These are phyloP conservation scores for Thaumatotibia leucotreta DNA, from an alignment of 1,140 invertebrate species.

Conservation along the genomic window DNA sequence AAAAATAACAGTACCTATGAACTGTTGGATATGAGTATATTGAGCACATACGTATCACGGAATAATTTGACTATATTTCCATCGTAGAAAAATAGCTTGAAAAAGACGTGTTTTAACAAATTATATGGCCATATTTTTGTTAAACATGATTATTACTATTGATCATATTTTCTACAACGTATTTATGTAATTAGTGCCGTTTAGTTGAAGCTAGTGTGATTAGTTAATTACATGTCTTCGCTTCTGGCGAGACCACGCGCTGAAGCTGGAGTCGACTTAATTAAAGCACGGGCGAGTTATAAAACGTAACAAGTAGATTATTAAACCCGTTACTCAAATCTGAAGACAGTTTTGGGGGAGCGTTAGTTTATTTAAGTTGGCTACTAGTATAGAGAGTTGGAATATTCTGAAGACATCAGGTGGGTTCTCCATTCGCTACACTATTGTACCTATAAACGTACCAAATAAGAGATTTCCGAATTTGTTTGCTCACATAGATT, in stretches of 20 bases:
- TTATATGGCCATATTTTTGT: too few species aligned
- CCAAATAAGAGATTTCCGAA: too few species aligned
- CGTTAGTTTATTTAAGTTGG: neutral
- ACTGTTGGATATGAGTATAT: too few species aligned
- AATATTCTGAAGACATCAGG: neutral
- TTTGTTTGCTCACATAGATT: too few species aligned
- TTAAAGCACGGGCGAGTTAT: conserved; percentile 22
- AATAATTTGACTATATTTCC: too few species aligned
- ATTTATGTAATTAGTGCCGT: neutral
- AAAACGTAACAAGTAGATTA: conserved; percentile 13
- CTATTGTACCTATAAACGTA: too few species aligned
- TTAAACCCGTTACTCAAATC: conserved; percentile 12
- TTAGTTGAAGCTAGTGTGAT: conserved; percentile 19
- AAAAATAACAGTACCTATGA: too few species aligned
- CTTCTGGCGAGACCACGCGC: neutral
- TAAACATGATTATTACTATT: neutral
- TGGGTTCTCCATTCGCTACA: too few species aligned
- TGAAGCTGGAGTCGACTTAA: conserved; percentile 33
- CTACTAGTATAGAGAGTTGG: neutral
- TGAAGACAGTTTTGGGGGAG: neutral
- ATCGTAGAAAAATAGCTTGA: too few species aligned
- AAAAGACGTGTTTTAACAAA: too few species aligned
- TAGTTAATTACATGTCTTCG: conserved; percentile 41
- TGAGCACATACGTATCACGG: too few species aligned
- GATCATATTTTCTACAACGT: neutral